phyloP scores from a whole-genome alignment of 2,797 vertebrate species.

The Lithobates sylvaticus region DNA sequence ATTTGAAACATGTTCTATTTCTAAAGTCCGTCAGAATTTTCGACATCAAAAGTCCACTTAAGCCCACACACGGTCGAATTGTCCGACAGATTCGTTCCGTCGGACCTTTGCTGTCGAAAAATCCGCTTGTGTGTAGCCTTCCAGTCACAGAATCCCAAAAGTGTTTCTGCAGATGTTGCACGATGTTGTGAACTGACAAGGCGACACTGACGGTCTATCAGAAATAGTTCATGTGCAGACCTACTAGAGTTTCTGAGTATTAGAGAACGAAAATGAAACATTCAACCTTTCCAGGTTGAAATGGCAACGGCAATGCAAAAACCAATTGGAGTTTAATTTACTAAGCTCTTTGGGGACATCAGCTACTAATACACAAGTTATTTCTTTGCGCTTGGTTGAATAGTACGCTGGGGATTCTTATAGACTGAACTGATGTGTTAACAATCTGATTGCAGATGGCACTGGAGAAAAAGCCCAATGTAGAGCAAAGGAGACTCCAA shows the following conservation, averaged over 20 bases:
- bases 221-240: background rate
- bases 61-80: too few relatives aligned
- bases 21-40: too few relatives aligned
- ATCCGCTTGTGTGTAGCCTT: too few relatives aligned
- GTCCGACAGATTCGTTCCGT: too few relatives aligned
- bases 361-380: conserved; percentile 71
- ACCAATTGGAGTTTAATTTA: too few relatives aligned
- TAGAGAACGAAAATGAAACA: background rate
- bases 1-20: too few relatives aligned
- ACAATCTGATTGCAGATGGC: conserved; percentile 80
- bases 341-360: conserved; percentile 74
- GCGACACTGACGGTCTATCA: conserved; percentile 1
- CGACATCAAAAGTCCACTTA: too few relatives aligned
- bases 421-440: conserved; percentile 81
- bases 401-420: conserved; percentile 75
- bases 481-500: conserved; percentile 64
- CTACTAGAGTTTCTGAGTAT: background rate
- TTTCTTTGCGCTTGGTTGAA: conserved; percentile 75
- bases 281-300: too few relatives aligned
- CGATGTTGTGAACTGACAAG: background rate
- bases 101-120: too few relatives aligned
- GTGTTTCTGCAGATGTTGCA: conserved; percentile 63
- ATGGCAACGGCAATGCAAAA: too few relatives aligned
- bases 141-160: conserved; percentile 56
- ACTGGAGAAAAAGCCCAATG: conserved; percentile 68